Evolutionary conservation across 2,888 invertebrate genomes (phyloP).

Genomic region (Apodemia hepburni): DNA sequence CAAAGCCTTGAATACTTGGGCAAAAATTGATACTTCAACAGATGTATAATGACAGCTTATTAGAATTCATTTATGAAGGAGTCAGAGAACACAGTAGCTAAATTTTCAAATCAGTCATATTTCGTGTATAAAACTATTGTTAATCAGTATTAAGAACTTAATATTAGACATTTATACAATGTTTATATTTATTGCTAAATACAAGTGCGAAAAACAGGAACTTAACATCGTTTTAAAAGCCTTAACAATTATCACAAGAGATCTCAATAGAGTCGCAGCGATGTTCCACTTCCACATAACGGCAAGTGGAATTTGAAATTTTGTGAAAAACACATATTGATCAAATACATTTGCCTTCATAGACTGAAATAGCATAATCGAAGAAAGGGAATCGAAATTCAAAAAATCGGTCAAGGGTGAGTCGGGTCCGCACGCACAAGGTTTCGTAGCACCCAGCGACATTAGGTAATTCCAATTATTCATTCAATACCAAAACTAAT

Average conservation of each 20-base stretch:
- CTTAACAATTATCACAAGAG: constrained; percentile 13
- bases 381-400: no score
- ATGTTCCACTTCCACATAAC: background rate
- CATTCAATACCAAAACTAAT: no score
- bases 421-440: no score
- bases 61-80: no score
- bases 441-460: no score
- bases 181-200: background rate
- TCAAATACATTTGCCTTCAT: background rate
- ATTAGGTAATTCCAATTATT: no score
- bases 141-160: background rate
- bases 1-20: no score
- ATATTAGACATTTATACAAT: background rate
- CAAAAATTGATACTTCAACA: no score
- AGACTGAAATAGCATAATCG: background rate
- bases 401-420: no score
- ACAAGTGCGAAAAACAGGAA: background rate
- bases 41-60: no score
- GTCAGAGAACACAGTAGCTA: no score
- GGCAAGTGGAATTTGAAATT: constrained; percentile 3
- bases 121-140: background rate
- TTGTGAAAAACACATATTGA: background rate
- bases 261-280: constrained; percentile 8
- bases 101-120: background rate
- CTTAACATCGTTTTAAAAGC: constrained; percentile 17